These are phyloP conservation scores for Germaria angustata DNA, from an alignment of 2,888 invertebrate species.

Conservation along the genomic window DNA sequence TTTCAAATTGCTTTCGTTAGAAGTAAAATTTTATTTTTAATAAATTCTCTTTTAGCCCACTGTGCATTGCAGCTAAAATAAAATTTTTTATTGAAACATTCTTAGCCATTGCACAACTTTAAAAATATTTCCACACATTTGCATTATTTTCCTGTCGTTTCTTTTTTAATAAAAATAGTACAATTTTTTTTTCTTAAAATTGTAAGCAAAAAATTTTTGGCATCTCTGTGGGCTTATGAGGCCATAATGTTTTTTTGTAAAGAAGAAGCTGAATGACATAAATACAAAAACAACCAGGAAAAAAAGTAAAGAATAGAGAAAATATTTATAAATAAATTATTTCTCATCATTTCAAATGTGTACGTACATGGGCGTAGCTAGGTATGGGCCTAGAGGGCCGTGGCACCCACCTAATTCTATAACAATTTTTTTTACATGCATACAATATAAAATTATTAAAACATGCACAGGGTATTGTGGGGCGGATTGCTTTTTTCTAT, in stretches of 20 bases:
- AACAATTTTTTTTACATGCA: not conserved
- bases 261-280: not conserved
- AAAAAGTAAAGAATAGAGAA: conserved; percentile 31
- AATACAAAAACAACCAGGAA: not conserved
- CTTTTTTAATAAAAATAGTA: conserved; percentile 30
- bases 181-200: not conserved
- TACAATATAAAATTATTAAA: too few relatives aligned
- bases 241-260: conserved; percentile 6
- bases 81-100: not conserved
- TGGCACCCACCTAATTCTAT: too few relatives aligned
- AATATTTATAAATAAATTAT: conserved; percentile 60
- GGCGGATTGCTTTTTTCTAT: too few relatives aligned
- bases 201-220: conserved; percentile 7
- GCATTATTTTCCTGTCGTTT: too few relatives aligned
- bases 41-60: too few relatives aligned
- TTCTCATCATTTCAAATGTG: conserved; percentile 53
- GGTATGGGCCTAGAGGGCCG: too few relatives aligned
- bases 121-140: not conserved
- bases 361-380: too few relatives aligned
- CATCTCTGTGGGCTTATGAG: conserved; percentile 46
- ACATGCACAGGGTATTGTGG: too few relatives aligned
- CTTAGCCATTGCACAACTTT: not conserved
- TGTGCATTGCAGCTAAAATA: not conserved
- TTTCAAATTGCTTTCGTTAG: too few relatives aligned
- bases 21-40: too few relatives aligned